Evolutionary conservation across 2,113 vertebrate genomes (phyloP).

Genomic region (Lutjanus erythropterus): DNA sequence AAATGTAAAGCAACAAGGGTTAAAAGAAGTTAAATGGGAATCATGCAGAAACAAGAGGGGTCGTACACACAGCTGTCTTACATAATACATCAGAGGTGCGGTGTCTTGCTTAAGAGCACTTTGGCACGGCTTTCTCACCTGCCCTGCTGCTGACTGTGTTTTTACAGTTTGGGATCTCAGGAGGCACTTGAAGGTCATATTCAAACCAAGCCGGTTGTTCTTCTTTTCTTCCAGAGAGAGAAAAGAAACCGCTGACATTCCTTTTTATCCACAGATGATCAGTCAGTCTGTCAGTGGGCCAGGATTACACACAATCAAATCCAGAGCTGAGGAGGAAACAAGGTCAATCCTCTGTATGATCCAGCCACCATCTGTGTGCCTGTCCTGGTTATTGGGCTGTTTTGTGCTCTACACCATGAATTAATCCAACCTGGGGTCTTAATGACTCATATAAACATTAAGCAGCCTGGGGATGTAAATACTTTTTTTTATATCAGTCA

Average conservation of each 20-base stretch:
- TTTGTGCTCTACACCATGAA: conserved; percentile 57
- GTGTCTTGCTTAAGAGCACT: conserved; percentile 18
- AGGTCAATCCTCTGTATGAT: conserved; percentile 77
- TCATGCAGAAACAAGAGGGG: background rate
- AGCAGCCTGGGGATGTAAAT: background rate
- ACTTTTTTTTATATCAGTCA: background rate
- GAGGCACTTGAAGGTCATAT: conserved; percentile 43
- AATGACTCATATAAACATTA: conserved; percentile 20
- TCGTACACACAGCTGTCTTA: background rate
- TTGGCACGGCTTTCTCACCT: conserved; percentile 6
- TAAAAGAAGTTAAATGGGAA: background rate
- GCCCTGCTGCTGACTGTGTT: conserved; percentile 26
- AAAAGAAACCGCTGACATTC: conserved; percentile 65
- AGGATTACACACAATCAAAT: conserved; percentile 76
- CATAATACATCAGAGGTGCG: background rate
- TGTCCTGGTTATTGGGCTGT: conserved; percentile 64
- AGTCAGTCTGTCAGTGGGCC: conserved; percentile 73
- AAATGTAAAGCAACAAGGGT: background rate
- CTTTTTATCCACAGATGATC: conserved; percentile 65
- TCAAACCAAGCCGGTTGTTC: conserved; percentile 17
- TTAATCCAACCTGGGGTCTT: conserved; percentile 47
- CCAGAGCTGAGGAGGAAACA: conserved; percentile 70
- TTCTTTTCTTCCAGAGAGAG: background rate
- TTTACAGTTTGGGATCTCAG: conserved; percentile 22
- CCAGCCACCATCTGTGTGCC: conserved; percentile 73